Evolutionary conservation across 2,888 invertebrate genomes (phyloP).

Genomic region (Drosophila macrospina): DNA sequence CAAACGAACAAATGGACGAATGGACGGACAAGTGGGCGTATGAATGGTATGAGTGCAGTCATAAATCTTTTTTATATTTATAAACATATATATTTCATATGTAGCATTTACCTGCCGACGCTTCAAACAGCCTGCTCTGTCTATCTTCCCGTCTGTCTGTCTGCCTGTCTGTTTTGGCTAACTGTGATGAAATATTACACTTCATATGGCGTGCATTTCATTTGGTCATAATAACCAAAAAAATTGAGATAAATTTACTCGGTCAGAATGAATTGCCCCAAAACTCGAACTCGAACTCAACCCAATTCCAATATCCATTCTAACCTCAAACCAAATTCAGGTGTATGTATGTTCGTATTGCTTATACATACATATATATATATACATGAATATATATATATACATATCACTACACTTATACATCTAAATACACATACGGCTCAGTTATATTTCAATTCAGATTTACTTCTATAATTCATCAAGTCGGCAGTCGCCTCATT

Average conservation of each 20-base stretch:
- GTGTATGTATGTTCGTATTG: slow-evolving; percentile 23
- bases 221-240: slow-evolving; percentile 71
- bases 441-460: slow-evolving; percentile 74
- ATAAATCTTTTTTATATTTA: slow-evolving; percentile 48
- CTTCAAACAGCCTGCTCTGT: slow-evolving; percentile 21
- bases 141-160: slow-evolving; percentile 13
- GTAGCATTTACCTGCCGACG: slow-evolving; percentile 40
- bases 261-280: slow-evolving; percentile 7
- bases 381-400: slow-evolving; percentile 16
- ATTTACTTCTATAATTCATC: slow-evolving; percentile 77
- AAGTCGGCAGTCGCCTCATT: slow-evolving; percentile 49
- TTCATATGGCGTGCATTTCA: slow-evolving; percentile 69
- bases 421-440: slow-evolving; percentile 26
- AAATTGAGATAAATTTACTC: slow-evolving; percentile 58
- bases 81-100: neutral
- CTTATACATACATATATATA: slow-evolving; percentile 16
- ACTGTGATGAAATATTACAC: slow-evolving; percentile 73
- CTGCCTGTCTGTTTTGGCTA: slow-evolving; percentile 25
- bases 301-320: slow-evolving; percentile 2
- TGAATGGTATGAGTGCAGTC: slow-evolving; percentile 21
- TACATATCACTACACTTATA: slow-evolving; percentile 21
- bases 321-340: slow-evolving; percentile 24
- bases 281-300: neutral
- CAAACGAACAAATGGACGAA: slow-evolving; percentile 16
- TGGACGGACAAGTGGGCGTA: slow-evolving; percentile 1